phyloP scores from a whole-genome alignment of 2,888 invertebrate genomes.

The Aethes cnicana region DNA sequence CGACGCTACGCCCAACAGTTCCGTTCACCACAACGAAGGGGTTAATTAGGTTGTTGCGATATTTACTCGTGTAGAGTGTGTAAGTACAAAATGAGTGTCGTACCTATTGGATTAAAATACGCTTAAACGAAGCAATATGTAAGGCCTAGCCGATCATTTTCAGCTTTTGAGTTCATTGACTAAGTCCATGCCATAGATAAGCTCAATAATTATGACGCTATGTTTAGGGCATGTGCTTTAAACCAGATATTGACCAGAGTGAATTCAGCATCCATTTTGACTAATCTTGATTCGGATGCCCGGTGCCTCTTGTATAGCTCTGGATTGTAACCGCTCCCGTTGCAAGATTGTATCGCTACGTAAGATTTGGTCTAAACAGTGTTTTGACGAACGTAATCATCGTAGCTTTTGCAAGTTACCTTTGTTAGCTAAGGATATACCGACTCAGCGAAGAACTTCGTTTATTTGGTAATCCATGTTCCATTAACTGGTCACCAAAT shows the following conservation, averaged over 20 bases:
- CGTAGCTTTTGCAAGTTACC: too few relatives aligned
- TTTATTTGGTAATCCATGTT: too few relatives aligned
- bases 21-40: constrained; percentile 78
- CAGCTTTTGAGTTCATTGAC: constrained; percentile 61
- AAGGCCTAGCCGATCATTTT: constrained; percentile 55
- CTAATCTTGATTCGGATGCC: constrained; percentile 17
- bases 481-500: constrained; percentile 51
- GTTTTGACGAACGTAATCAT: too few relatives aligned
- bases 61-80: constrained; percentile 69
- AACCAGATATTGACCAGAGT: constrained; percentile 1
- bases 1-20: constrained; percentile 34
- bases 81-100: constrained; percentile 76
- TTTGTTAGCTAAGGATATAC: too few relatives aligned
- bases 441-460: too few relatives aligned
- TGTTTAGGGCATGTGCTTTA: constrained; percentile 9
- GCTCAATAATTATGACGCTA: background rate
- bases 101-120: constrained; percentile 69
- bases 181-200: constrained; percentile 7
- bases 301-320: constrained; percentile 27
- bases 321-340: background rate
- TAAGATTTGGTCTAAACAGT: constrained; percentile 54
- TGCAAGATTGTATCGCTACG: constrained; percentile 37
- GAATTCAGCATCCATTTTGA: background rate
- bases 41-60: constrained; percentile 74
- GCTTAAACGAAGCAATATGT: constrained; percentile 73